Evolutionary conservation across 2,797 vertebrate genomes (phyloP).

Genomic region (Fistularia commersonii): DNA sequence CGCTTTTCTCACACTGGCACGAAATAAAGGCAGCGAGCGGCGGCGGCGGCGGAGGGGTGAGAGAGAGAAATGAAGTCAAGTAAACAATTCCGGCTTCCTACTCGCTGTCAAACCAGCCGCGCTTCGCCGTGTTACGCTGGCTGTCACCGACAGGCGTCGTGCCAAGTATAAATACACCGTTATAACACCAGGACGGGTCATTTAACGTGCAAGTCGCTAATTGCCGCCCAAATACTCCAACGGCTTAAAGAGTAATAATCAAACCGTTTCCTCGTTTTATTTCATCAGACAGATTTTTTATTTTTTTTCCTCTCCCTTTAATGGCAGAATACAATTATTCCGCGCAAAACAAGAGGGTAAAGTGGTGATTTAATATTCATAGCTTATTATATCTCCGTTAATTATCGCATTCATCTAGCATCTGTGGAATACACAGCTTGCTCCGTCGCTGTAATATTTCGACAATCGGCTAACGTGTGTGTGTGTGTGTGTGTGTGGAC

Average conservation of each 20-base stretch:
- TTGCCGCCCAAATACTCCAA: too few species aligned
- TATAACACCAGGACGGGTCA: too few species aligned
- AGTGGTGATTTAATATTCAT: conserved; percentile 68
- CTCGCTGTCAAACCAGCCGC: conserved; percentile 77
- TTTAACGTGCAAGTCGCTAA: too few species aligned
- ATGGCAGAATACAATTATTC: conserved; percentile 61
- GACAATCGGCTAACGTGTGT: conserved; percentile 64
- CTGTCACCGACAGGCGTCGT: conserved; percentile 81
- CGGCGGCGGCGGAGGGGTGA: too few species aligned
- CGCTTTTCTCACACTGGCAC: conserved; percentile 72
- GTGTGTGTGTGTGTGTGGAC: conserved; percentile 53
- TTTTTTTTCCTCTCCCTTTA: conserved; percentile 54
- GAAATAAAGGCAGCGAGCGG: conserved; percentile 78
- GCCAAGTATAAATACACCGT: conserved; percentile 74
- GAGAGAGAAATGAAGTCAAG: conserved; percentile 79
- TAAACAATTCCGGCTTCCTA: conserved; percentile 81
- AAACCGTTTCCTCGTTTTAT: too few species aligned
- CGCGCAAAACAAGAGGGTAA: conserved; percentile 56
- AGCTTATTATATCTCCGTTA: conserved; percentile 53
- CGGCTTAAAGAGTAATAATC: too few species aligned
- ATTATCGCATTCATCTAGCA: conserved; percentile 59
- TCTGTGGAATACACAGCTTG: conserved; percentile 66
- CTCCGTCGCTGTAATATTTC: conserved; percentile 51
- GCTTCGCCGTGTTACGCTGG: conserved; percentile 72
- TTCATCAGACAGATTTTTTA: conserved; percentile 43